Conservation (phyloP, 1,140 invertebrate genomes). For the Drosophila micromelanica region DNA sequence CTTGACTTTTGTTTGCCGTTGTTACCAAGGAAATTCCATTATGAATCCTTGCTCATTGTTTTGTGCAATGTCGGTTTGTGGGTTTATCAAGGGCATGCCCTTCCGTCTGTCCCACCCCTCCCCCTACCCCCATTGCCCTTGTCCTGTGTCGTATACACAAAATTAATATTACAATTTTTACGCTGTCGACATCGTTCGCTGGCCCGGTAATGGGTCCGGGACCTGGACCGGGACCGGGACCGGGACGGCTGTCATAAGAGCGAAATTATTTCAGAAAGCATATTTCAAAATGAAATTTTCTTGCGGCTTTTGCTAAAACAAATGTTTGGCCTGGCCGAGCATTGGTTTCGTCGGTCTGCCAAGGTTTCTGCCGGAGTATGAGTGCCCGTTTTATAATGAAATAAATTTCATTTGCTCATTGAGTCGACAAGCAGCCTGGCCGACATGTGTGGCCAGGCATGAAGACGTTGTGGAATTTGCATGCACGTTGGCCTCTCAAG, state of each 20-base stretch:
- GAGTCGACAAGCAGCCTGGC: conserved; percentile 67
- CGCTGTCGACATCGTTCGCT: conserved; percentile 49
- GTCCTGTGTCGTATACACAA: conserved; percentile 54
- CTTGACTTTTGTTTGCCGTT: conserved; percentile 65
- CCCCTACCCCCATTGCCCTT: conserved; percentile 1
- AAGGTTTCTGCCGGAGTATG: not conserved
- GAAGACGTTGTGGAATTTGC: conserved; percentile 78
- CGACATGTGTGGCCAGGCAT: conserved; percentile 81
- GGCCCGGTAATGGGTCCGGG: conserved; percentile 28
- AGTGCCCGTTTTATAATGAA: conserved; percentile 72
- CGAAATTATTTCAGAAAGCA: conserved; percentile 80
- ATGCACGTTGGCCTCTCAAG: conserved; percentile 54
- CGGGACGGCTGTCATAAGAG: conserved; percentile 68
- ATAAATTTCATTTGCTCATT: conserved; percentile 82
- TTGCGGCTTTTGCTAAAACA: conserved; percentile 73
- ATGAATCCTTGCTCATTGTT: conserved; percentile 80
- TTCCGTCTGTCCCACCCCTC: conserved; percentile 23
- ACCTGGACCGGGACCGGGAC: not conserved
- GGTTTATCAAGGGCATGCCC: conserved; percentile 43
- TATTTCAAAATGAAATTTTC: conserved; percentile 83
- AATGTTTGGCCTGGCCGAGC: conserved; percentile 57
- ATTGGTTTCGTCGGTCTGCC: not conserved
- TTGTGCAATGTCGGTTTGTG: conserved; percentile 52
- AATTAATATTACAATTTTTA: conserved; percentile 82
- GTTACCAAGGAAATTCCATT: conserved; percentile 71